Evolutionary conservation across 2,797 vertebrate genomes (phyloP), one percentile per base, ranked within the genome.

Genomic region (Hippocampus kuda): DNA sequence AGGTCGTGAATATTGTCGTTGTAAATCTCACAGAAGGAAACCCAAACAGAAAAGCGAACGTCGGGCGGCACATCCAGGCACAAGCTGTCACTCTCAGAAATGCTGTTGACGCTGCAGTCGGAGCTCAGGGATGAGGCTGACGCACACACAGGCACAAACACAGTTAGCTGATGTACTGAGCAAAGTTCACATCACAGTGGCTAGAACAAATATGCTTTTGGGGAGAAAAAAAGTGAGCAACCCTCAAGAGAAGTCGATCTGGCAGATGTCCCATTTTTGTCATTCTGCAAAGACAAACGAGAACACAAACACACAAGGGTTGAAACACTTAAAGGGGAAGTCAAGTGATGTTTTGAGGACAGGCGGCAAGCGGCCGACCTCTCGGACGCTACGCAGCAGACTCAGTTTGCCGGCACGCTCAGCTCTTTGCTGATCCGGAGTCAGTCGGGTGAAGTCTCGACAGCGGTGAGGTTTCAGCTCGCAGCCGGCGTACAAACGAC

Each of bases 1-100:
- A 99, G 88, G 77, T 99, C 96, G 70, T 95, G 94, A 86, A 98
- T 94, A 81, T 87, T 93, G 75, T 99, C 95, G 16, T 99, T 98
- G 83, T 99, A 98, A 80, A 99, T 98, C 87, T 99, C 95, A 2
- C 93, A 97, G 85, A 98, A 98, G 1, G 96, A 98, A 79, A 98
- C 88, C 96, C 96, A 98, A 3, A 98, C 75, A 0, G 83, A 97
- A 87, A 94, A 98, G 72, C 89, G 91, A 2, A 88, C 70, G 10
- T 81, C 78, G 13, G 70, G 77, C 13, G 82, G 70, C 3, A 81
- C 64, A 38, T 88, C 85, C 66, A 88, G 38, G 66, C 62, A 74
- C 70, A 91, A 74, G 12, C 88, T 79, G 76, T 92, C 88, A 0
- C 46, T 42, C 13, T 83, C 83, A 10, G 81, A 71, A n/a, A 72